Evolutionary conservation across 2,797 vertebrate species (phyloP).

Genomic region (Sebastes dallii): DNA sequence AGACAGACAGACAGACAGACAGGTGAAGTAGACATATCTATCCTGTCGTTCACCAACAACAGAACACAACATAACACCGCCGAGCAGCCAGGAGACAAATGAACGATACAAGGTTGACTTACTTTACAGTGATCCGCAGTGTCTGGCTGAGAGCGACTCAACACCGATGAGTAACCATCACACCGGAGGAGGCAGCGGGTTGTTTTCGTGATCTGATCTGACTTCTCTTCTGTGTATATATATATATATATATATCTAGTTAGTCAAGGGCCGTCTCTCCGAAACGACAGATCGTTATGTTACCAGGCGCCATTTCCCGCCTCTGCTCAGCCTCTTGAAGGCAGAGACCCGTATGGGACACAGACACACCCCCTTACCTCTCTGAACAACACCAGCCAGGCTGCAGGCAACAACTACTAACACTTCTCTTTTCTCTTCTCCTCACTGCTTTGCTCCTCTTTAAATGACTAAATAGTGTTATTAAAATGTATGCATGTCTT

Average conservation of each 20-base stretch:
- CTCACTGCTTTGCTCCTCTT: neutral
- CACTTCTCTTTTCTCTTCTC: neutral
- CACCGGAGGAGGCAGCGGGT: slow-evolving; percentile 21
- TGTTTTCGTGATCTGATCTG: slow-evolving; percentile 38
- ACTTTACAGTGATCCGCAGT: slow-evolving; percentile 69
- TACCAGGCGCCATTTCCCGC: slow-evolving; percentile 83
- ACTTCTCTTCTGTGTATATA: slow-evolving; percentile 27
- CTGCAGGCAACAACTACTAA: neutral
- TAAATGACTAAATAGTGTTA: too few species aligned
- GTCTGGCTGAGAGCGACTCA: slow-evolving; percentile 44
- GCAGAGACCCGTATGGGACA: slow-evolving; percentile 81
- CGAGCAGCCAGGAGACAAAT: neutral
- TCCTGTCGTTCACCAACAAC: slow-evolving; percentile 23
- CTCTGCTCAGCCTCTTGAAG: slow-evolving; percentile 73
- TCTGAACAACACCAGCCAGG: slow-evolving; percentile 54
- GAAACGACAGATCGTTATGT: slow-evolving; percentile 76
- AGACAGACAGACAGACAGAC: slow-evolving; percentile 11
- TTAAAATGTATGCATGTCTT: neutral
- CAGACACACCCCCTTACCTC: slow-evolving; percentile 80
- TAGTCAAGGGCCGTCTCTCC: slow-evolving; percentile 63
- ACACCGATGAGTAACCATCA: slow-evolving; percentile 55
- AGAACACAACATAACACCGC: slow-evolving; percentile 32
- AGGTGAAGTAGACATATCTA: slow-evolving; percentile 24
- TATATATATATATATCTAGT: slow-evolving; percentile 4
- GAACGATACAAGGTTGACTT: slow-evolving; percentile 44